A percentile compares a stretch with the other conserved stretches of the same genome.
Conservation (phyloP, 2,113 vertebrate species). For the Thamnaconus septentrionalis region DNA sequence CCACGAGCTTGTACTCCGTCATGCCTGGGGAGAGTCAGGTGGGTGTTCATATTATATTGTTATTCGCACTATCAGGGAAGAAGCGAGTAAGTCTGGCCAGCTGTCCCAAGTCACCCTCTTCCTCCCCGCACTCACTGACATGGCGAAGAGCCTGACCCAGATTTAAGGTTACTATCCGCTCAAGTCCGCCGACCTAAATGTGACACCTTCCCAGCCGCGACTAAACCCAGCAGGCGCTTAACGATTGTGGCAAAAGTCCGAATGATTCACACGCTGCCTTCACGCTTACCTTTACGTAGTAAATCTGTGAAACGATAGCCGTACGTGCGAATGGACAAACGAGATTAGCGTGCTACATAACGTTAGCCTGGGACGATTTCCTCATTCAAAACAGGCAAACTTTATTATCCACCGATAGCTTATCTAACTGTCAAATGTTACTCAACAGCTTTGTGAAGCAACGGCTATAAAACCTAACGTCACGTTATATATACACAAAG, state of each 20-base stretch:
- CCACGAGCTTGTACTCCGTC: constrained; percentile 87
- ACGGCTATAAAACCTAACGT: background rate
- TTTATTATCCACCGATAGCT: background rate
- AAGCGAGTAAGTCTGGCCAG: background rate
- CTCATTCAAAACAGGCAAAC: constrained; percentile 39
- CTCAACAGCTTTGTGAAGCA: background rate
- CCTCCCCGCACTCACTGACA: constrained; percentile 30
- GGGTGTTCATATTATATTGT: constrained; percentile 1
- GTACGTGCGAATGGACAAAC: constrained; percentile 32
- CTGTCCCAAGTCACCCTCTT: background rate
- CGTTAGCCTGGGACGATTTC: constrained; percentile 54
- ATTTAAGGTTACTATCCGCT: constrained; percentile 33
- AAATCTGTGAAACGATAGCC: background rate
- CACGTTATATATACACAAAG: constrained; percentile 33
- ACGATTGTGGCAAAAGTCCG: background rate
- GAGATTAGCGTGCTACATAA: constrained; percentile 67
- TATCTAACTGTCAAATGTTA: background rate
- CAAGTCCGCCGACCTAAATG: background rate
- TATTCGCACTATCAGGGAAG: background rate
- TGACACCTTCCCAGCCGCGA: background rate
- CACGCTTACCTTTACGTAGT: constrained; percentile 44
- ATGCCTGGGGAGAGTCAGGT: constrained; percentile 62
- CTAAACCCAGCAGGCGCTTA: background rate
- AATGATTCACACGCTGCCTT: background rate
- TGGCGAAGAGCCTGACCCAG: constrained; percentile 56